phyloP scores from a whole-genome alignment of 1,140 invertebrate genomes.

The Drosophila quadrilineata region DNA sequence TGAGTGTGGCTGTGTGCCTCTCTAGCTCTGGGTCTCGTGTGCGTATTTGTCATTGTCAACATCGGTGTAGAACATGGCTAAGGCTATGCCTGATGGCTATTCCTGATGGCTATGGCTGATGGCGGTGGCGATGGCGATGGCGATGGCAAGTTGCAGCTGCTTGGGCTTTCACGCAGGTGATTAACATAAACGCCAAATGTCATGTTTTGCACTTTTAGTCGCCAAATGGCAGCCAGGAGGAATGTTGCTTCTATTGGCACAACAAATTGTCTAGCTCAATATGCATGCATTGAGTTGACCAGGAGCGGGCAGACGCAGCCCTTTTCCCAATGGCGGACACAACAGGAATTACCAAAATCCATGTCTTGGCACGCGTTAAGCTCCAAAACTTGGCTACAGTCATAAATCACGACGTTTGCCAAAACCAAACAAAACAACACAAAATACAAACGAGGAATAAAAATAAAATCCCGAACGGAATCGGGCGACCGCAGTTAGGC shows the following conservation, averaged over 20 bases:
- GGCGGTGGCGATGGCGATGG: background rate
- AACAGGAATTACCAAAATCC: slow-evolving; percentile 43
- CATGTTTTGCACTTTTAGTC: slow-evolving; percentile 70
- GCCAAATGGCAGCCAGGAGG: slow-evolving; percentile 7
- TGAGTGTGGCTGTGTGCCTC: slow-evolving; percentile 3
- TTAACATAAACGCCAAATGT: slow-evolving; percentile 81
- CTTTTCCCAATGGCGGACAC: background rate
- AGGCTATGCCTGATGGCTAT: slow-evolving; percentile 8
- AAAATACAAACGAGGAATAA: too few species aligned
- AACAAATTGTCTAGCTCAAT: slow-evolving; percentile 53
- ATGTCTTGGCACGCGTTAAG: slow-evolving; percentile 62
- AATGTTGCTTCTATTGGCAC: slow-evolving; percentile 34
- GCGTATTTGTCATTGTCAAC: slow-evolving; percentile 81
- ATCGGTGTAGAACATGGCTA: slow-evolving; percentile 71
- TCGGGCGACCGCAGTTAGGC: slow-evolving; percentile 55
- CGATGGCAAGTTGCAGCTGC: slow-evolving; percentile 52
- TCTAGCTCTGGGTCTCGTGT: slow-evolving; percentile 49
- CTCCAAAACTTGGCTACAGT: slow-evolving; percentile 61
- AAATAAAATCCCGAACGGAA: slow-evolving; percentile 19
- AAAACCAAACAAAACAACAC: too few species aligned
- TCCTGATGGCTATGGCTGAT: too few species aligned
- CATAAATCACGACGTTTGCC: slow-evolving; percentile 73
- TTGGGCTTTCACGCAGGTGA: slow-evolving; percentile 78
- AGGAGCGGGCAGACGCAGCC: background rate
- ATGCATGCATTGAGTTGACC: slow-evolving; percentile 46